Conservation (phyloP, 1,140 invertebrate genomes). For the Drosophila albomicans region DNA sequence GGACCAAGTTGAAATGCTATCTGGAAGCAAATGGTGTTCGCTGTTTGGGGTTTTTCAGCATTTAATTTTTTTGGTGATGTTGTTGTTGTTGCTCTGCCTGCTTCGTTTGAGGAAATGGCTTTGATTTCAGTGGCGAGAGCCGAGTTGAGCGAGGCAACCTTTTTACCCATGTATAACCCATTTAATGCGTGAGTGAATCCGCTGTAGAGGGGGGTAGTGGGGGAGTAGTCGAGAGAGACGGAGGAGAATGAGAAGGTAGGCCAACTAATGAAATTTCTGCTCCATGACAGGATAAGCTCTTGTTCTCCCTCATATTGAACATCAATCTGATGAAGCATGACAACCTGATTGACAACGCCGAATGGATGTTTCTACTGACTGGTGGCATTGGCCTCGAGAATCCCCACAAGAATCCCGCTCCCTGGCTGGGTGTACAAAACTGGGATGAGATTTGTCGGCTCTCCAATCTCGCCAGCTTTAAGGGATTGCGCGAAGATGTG, state of each 20-base stretch:
- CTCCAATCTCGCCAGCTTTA: constrained; percentile 85
- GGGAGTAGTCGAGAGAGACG: too few relatives aligned
- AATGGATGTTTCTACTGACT: constrained; percentile 96
- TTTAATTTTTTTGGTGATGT: not conserved
- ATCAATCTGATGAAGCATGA: constrained; percentile 92
- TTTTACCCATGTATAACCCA: constrained; percentile 51
- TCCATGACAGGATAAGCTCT: constrained; percentile 90
- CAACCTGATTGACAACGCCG: constrained; percentile 88
- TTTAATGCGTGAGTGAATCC: constrained; percentile 62
- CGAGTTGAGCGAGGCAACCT: constrained; percentile 28
- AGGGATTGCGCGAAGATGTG: constrained; percentile 88
- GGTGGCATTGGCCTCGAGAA: constrained; percentile 94
- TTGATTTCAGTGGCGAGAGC: constrained; percentile 50
- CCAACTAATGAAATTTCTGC: constrained; percentile 53
- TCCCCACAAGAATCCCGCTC: constrained; percentile 89
- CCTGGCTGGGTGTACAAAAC: constrained; percentile 91
- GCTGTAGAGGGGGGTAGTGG: not conserved
- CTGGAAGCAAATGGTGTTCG: constrained; percentile 35
- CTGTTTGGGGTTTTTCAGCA: constrained; percentile 14
- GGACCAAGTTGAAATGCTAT: constrained; percentile 46
- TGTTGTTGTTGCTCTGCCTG: not conserved
- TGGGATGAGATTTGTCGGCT: constrained; percentile 94
- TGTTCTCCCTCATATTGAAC: constrained; percentile 95
- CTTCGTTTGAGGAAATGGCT: constrained; percentile 35
- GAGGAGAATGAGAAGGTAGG: not conserved